Conservation (phyloP, 2,113 vertebrate species). For the Glareola pratincola region DNA sequence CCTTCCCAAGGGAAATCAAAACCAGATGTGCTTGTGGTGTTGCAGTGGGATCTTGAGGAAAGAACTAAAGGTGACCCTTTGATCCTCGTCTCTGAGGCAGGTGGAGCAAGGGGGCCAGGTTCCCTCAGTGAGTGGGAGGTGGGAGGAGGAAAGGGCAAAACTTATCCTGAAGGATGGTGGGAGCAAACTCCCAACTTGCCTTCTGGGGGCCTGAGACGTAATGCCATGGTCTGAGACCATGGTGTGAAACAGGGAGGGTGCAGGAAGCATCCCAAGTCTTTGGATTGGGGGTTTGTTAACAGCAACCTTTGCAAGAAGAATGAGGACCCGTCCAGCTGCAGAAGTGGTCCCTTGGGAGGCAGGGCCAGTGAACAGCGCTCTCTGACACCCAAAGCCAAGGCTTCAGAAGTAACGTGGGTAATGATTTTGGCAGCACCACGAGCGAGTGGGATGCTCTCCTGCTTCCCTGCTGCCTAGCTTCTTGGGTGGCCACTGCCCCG, state of each 20-base stretch:
- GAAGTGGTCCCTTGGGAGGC: neutral
- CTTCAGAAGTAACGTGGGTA: neutral
- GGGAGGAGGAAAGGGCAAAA: neutral
- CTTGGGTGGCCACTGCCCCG: neutral
- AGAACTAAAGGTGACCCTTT: neutral
- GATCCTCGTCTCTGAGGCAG: neutral
- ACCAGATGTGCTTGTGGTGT: neutral
- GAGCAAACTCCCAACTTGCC: neutral
- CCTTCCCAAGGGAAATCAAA: neutral
- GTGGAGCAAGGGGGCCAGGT: neutral
- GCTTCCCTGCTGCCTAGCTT: neutral
- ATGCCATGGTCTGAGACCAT: neutral
- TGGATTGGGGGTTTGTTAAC: neutral
- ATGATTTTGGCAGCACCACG: neutral
- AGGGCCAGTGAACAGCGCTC: rapidly evolving
- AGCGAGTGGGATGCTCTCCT: neutral
- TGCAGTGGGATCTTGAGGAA: neutral
- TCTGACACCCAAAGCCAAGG: neutral
- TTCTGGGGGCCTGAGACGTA: neutral
- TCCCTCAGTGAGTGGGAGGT: neutral
- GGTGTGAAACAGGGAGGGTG: neutral
- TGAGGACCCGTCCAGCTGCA: neutral
- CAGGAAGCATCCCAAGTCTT: neutral
- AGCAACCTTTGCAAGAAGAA: neutral
- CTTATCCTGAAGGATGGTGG: neutral